Conservation (phyloP, 2,888 invertebrate species). For the Nycteola revayana region DNA sequence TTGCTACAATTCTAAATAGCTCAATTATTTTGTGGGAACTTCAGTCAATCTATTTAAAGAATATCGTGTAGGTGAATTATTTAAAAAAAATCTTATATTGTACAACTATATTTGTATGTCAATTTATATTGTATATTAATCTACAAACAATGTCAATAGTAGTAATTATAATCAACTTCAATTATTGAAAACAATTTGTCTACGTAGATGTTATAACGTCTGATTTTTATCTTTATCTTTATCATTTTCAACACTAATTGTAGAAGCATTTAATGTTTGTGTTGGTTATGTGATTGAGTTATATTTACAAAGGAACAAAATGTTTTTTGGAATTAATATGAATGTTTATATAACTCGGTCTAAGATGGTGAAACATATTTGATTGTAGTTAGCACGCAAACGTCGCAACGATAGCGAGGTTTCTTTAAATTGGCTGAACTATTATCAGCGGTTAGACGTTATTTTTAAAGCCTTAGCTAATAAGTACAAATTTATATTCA, state of each 20-base stretch:
- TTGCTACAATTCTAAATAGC: no score
- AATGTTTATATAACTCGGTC: conserved; percentile 19
- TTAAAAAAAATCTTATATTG: no score
- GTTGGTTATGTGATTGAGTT: conserved; percentile 21
- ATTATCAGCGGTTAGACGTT: conserved; percentile 28
- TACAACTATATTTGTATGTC: no score
- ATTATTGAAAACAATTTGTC: neutral
- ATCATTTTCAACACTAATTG: conserved; percentile 15
- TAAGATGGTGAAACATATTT: conserved; percentile 24
- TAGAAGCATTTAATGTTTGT: conserved; percentile 37
- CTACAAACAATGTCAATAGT: no score
- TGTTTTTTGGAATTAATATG: conserved; percentile 2
- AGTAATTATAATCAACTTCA: no score
- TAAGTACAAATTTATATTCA: conserved; percentile 17
- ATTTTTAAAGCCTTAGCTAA: conserved; percentile 15
- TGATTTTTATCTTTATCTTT: neutral
- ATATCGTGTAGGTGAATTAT: no score
- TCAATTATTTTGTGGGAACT: no score
- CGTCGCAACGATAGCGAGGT: conserved; percentile 41
- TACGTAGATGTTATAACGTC: conserved; percentile 8
- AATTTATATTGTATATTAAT: no score
- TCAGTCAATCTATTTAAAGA: no score
- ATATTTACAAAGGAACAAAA: conserved; percentile 12
- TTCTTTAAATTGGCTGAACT: conserved; percentile 24
- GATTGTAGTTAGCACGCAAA: conserved; percentile 45